Percentiles rank a stretch among this genome's conserved stretches.
Conservation (phyloP, 2,113 vertebrate genomes). For the Ptychochromis oligacanthus region DNA sequence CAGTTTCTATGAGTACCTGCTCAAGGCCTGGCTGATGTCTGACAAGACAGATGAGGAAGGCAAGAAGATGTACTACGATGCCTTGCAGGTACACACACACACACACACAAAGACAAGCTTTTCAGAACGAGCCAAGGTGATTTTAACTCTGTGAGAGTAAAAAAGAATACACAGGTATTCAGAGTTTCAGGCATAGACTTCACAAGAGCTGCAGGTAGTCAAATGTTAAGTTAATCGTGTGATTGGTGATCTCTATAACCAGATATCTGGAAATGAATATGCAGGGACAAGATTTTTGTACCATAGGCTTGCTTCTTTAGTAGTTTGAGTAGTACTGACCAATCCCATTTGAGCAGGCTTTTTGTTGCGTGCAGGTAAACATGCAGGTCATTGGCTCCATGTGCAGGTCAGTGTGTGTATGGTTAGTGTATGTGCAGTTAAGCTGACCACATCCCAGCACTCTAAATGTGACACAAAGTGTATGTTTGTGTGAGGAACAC, state of each 20-base stretch:
- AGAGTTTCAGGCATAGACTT: background rate
- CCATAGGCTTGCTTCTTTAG: background rate
- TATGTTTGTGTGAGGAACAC: background rate
- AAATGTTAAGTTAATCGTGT: background rate
- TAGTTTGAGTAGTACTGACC: too few species aligned
- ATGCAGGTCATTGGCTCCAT: too few species aligned
- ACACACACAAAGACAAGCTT: background rate
- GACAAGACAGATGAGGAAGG: slow-evolving; percentile 94
- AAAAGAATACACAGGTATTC: background rate
- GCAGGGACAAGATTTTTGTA: background rate
- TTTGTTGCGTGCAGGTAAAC: too few species aligned
- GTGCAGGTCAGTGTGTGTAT: too few species aligned
- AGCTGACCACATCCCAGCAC: background rate
- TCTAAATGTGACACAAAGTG: background rate
- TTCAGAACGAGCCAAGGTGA: background rate
- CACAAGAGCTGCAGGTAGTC: background rate
- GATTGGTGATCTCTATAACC: background rate
- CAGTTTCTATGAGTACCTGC: slow-evolving; percentile 98
- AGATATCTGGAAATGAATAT: background rate
- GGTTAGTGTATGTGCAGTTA: background rate
- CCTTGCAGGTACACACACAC: slow-evolving; percentile 85
- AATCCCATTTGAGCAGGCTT: too few species aligned
- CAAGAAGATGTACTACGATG: slow-evolving; percentile 95
- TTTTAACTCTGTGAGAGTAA: background rate
- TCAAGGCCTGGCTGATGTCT: slow-evolving; percentile 98